Base-by-base conservation (phyloP, 2,797 vertebrate genomes). In the Bufotes viridis region DNA sequence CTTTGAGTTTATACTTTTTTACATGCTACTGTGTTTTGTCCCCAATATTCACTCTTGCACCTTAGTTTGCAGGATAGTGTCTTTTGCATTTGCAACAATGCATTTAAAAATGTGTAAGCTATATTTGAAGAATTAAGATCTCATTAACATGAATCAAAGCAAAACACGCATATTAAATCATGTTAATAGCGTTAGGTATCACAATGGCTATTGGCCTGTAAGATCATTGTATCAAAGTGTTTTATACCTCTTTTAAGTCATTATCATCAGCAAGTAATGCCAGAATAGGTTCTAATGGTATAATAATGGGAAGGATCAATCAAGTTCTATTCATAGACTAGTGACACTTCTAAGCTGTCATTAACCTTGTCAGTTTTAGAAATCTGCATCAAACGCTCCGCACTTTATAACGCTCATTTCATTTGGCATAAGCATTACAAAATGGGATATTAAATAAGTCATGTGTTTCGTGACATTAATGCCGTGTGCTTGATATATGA, bases 301-400 rank as follows among this genome's bases (percentile, higher is more conserved):
- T 86, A 89, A 87, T 89, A 89, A 89, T 89, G 84, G 84, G 29
- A 83, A 83, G 72, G 81, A 89, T 89, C 84, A 82, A 89, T 89
- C 88, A 89, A 82, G 65, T 83, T 78, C 85, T 86, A 89, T 83
- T 76, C 84, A 86, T 86, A 89, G 69, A 79, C 42, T 70, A 24
- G 88, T 78, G 84, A 76, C 84, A 89, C 51, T 87, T 83, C 80
- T 78, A 78, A 86, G 72, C 58, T 83, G 70, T 87, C 88, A 70
- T 89, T 89, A 89, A 89, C 88, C 88, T 89, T 89, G 88, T 67
- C 88, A 83, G 72, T 57, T 87, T 69, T 63, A 72, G 42, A 89
- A 87, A 78, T 86, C 84, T 79, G 61, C 79, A 81, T 86, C 84
- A 82, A 89, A 89, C 74, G 61, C 86, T 78, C 69, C 72, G 53